These are phyloP conservation scores for Aegypius monachus DNA, from an alignment of 2,113 vertebrate species.

Conservation along the genomic window DNA sequence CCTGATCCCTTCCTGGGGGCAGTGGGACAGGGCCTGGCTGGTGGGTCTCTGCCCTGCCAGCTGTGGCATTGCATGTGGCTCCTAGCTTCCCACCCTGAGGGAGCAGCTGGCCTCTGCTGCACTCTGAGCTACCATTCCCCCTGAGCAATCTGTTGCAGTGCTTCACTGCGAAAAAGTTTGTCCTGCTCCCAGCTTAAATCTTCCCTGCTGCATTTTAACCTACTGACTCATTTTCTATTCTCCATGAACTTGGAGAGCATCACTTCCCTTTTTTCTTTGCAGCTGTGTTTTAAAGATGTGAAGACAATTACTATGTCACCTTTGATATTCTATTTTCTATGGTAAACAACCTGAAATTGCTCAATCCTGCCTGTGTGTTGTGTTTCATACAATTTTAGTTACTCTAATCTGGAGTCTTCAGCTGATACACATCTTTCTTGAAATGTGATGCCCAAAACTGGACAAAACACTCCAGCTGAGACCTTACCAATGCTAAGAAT, in stretches of 20 bases:
- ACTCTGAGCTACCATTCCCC: not conserved
- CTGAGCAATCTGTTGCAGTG: not conserved
- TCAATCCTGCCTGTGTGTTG: not conserved
- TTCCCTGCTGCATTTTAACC: not conserved
- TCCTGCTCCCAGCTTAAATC: not conserved
- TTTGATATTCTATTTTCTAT: not conserved
- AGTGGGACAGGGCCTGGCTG: not conserved
- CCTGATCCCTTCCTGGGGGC: not conserved
- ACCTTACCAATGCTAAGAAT: not conserved
- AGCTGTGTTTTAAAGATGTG: not conserved
- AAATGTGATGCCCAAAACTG: slow-evolving; percentile 35
- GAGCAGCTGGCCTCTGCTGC: not conserved
- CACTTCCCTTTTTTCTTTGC: not conserved
- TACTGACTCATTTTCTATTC: not conserved
- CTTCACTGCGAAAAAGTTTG: not conserved
- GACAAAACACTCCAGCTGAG: slow-evolving; percentile 1
- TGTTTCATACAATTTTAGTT: not conserved
- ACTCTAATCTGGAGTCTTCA: not conserved
- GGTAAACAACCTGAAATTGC: not conserved
- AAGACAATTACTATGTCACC: not conserved
- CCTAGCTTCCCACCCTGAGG: not conserved
- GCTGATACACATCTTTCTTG: not conserved
- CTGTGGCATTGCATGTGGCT: accelerated
- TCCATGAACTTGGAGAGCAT: not conserved
- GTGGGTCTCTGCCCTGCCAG: not conserved